These are phyloP conservation scores for Thunnus thynnus DNA, from an alignment of 2,113 vertebrate genomes.

Conservation along the genomic window DNA sequence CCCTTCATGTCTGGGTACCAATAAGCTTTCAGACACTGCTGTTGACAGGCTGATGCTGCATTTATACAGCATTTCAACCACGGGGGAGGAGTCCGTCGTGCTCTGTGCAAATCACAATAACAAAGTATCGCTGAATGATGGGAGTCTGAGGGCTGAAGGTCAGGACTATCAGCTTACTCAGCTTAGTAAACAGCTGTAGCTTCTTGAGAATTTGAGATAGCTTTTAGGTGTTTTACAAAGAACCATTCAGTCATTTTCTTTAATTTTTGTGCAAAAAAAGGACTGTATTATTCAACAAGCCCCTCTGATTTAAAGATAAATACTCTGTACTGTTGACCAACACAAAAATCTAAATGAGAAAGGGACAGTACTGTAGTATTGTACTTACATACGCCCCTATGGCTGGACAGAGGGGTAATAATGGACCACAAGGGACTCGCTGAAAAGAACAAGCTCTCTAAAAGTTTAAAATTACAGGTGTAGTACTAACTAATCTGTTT, in stretches of 20 bases:
- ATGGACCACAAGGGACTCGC: constrained; percentile 8
- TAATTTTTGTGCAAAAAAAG: neutral
- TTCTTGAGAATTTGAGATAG: constrained; percentile 28
- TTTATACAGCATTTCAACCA: constrained; percentile 81
- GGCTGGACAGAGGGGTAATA: constrained; percentile 23
- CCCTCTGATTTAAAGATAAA: neutral
- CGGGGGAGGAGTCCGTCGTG: constrained; percentile 75
- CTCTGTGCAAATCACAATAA: constrained; percentile 72
- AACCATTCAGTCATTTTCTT: neutral
- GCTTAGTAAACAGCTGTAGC: constrained; percentile 32
- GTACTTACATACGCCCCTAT: constrained; percentile 44
- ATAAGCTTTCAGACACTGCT: constrained; percentile 66
- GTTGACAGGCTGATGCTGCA: constrained; percentile 70
- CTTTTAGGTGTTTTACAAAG: constrained; percentile 15
- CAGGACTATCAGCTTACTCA: constrained; percentile 47
- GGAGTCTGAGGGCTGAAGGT: constrained; percentile 60
- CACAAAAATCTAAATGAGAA: constrained; percentile 2
- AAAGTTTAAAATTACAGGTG: constrained; percentile 12
- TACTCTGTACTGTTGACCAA: neutral
- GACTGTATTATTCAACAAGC: neutral
- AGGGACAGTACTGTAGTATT: constrained; percentile 7
- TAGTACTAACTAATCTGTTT: constrained; percentile 21
- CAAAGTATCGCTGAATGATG: constrained; percentile 67
- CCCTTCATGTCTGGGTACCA: constrained; percentile 79
- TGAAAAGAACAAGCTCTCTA: constrained; percentile 33